Conservation (phyloP, 2,888 invertebrate species). For the Drosophila colorata region DNA sequence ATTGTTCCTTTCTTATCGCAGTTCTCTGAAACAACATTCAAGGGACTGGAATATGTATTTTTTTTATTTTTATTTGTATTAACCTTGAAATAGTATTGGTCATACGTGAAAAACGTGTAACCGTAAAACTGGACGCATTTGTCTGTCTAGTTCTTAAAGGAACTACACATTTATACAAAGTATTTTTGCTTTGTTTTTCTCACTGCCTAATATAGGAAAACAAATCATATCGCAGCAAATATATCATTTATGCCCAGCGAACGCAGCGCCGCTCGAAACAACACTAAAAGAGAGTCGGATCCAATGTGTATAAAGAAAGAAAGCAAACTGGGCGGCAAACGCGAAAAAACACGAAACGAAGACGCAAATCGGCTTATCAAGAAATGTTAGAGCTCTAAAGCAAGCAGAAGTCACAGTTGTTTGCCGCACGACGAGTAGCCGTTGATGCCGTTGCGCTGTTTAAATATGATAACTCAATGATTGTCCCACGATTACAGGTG, state of each 20-base stretch:
- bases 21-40: conserved; percentile 26
- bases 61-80: conserved; percentile 18
- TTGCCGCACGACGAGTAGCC: conserved; percentile 33
- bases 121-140: conserved; percentile 6
- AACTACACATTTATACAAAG: not conserved
- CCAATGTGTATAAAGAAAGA: conserved; percentile 15
- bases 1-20: conserved; percentile 45
- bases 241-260: conserved; percentile 21
- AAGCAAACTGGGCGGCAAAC: conserved; percentile 12
- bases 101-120: conserved; percentile 10
- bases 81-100: conserved; percentile 59
- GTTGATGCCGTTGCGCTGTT: conserved; percentile 39
- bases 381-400: conserved; percentile 44
- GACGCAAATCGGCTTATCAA: conserved; percentile 81
- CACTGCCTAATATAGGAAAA: not conserved
- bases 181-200: not conserved
- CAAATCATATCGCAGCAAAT: conserved; percentile 18
- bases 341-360: conserved; percentile 40
- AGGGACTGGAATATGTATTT: conserved; percentile 11
- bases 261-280: conserved; percentile 39
- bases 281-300: conserved; percentile 43
- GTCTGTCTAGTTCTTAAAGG: not conserved
- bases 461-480: conserved; percentile 72
- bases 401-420: conserved; percentile 62
- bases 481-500: conserved; percentile 79